Evolutionary conservation across 2,888 invertebrate genomes (phyloP), one percentile per base, ranked within the genome.

Genomic region (Macropis europaea): DNA sequence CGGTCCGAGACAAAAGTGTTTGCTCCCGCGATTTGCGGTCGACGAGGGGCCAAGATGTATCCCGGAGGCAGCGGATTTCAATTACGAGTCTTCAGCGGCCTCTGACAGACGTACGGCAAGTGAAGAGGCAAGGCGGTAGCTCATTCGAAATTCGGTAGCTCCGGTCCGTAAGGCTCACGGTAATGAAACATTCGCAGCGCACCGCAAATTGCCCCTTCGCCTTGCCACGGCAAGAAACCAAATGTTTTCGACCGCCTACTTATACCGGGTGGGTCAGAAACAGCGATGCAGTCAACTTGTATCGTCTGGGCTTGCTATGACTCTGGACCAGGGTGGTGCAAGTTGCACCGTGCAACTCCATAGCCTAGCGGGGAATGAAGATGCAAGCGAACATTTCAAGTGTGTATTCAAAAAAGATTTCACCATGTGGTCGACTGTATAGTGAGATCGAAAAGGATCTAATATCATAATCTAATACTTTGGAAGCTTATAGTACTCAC

Each of bases 141-240:
- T 87, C 88, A 87, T 89, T 89, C 87, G 86, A 88, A 90, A 89
- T 90, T 90, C 90, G 89, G 90, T 90, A 90, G 90, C 90, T 86
- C n/a, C 82, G 76, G 79, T 73, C 78, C 73, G 86, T 82, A 84
- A 83, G 84, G 84, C 85, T 84, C 84, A 79, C 74, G 82, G 88
- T 90, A 89, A 89, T 90, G 90, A 90, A 90, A 89, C 88, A 90
- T 90, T 89, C 88, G 87, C 88, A 83, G 87, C 80, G 79, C 77
- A 90, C 89, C 90, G 85, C 90, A 90, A 90, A 88, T 89, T 89
- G 86, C 84, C 82, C 86, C 75, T n/a, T 79, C 77, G 82, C 84
- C 76, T 64, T 68, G 62, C 60, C 73, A 40, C 52, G 67, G 79
- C 81, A 87, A 85, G 80, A 83, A 86, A 82, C 77, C 82, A 83